Base-by-base conservation (phyloP, 2,888 invertebrate species). In the Drosophila mayaguana region DNA sequence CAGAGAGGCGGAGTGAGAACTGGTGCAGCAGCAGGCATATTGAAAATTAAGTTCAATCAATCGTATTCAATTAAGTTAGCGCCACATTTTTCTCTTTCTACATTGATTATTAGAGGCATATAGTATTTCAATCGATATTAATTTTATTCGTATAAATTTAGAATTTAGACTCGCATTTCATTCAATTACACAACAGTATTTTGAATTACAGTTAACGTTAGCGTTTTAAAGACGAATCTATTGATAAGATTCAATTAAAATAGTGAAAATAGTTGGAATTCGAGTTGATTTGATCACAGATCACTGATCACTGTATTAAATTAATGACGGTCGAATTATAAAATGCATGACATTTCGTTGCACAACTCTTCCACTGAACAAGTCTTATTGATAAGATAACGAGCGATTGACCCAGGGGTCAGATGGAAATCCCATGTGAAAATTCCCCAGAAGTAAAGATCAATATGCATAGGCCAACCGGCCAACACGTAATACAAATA, bases 41-140 rank as follows among this genome's bases (percentile, higher is more conserved):
- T 57, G 70, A 51, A 72, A 83, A 88, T 83, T 74, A 72, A 88
- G 78, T 55, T 83, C 83, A 88, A 82, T 88, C 67, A 88, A 54
- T 32, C 57, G 28, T 9, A 14, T 56, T 78, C 64, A 63, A 74
- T 78, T 70, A 9, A 62, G 60, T 68, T 69, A 59, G 22, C 46
- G 34, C 22, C 32, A 40, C 32, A 38, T 38, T 18, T 56, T 9
- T 32, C 22, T 5, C 11, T 25, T 18, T 45, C 36, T 53, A 51
- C 57, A 48, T 42, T 43, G 22, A 45, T 63, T 57, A 43, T 68
- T 72, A 75, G 78, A 67, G 65, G 45, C 43, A 38, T 54, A 40
- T 48, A n/a, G 54, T 42, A 34, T 51, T 66, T 62, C 62, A 54
- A 73, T 79, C 54, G 77, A 65, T 40, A 36, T 46, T 34, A 20